Evolutionary conservation across 2,797 vertebrate genomes (phyloP).

Genomic region (Hydrocynus forskahlii): DNA sequence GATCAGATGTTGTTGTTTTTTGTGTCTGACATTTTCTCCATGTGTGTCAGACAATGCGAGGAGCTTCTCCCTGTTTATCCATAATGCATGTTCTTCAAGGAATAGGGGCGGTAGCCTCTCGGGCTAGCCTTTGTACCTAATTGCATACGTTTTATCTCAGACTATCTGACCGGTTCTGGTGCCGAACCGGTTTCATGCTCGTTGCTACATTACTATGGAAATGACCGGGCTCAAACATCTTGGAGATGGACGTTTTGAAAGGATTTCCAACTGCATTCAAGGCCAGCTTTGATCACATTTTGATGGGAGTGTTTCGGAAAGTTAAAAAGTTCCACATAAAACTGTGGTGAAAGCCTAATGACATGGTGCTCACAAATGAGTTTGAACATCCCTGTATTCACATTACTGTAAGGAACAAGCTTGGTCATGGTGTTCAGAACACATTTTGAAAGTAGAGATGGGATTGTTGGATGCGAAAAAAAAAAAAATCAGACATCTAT

Average conservation of each 20-base stretch:
- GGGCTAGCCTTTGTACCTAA: constrained; percentile 15
- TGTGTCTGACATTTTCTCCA: constrained; percentile 51
- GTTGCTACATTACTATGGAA: not conserved
- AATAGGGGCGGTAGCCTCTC: constrained; percentile 20
- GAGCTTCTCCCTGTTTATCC: constrained; percentile 46
- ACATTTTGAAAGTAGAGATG: not conserved
- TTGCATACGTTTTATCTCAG: not conserved
- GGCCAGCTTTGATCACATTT: constrained; percentile 5
- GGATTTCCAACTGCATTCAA: not conserved
- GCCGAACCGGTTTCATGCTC: not conserved
- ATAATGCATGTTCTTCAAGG: constrained; percentile 36
- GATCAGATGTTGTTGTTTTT: constrained; percentile 62
- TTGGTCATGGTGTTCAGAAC: not conserved
- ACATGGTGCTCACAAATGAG: not conserved
- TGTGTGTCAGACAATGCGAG: constrained; percentile 48
- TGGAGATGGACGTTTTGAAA: constrained; percentile 10
- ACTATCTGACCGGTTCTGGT: not conserved
- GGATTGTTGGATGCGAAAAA: not conserved
- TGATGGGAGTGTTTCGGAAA: constrained; percentile 10
- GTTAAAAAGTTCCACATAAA: constrained; percentile 2
- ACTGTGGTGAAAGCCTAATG: not conserved
- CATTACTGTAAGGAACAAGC: not conserved
- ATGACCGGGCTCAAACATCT: not conserved
- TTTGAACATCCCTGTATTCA: not conserved
- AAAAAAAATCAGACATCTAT: not conserved